These are phyloP conservation scores for Polydrusus cervinus DNA, from an alignment of 2,888 invertebrate species.

Conservation along the genomic window DNA sequence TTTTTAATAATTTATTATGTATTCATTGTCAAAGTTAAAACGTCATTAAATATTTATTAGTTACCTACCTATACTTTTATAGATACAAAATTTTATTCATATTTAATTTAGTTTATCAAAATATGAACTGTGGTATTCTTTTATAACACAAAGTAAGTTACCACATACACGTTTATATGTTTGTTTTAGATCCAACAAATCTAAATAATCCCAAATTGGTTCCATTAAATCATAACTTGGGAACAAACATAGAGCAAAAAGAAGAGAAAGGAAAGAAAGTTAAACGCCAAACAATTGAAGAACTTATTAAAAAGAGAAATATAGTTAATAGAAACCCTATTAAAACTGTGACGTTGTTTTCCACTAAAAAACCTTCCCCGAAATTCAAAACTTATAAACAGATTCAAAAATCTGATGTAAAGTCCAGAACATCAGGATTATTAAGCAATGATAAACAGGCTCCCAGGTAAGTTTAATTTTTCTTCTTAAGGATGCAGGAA, in stretches of 20 bases:
- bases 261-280: not conserved
- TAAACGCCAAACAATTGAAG: slow-evolving; percentile 5
- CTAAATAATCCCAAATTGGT: not conserved
- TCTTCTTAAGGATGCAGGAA: not conserved
- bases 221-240: not conserved
- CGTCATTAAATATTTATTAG: no score
- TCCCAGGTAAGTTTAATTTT: not conserved
- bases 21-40: no score
- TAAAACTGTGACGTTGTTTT: slow-evolving; percentile 1
- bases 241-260: not conserved
- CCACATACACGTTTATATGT: not conserved
- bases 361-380: not conserved
- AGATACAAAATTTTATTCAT: no score
- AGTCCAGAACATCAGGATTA: not conserved
- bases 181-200: not conserved
- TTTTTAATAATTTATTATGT: no score
- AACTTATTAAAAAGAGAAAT: not conserved
- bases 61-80: no score
- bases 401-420: not conserved
- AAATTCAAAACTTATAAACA: not conserved
- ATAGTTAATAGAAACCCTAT: not conserved
- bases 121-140: no score
- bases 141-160: no score
- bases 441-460: not conserved
- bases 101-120: no score